Evolutionary conservation across 1,140 invertebrate genomes (phyloP).

Genomic region (Hylaeus anthracinus): DNA sequence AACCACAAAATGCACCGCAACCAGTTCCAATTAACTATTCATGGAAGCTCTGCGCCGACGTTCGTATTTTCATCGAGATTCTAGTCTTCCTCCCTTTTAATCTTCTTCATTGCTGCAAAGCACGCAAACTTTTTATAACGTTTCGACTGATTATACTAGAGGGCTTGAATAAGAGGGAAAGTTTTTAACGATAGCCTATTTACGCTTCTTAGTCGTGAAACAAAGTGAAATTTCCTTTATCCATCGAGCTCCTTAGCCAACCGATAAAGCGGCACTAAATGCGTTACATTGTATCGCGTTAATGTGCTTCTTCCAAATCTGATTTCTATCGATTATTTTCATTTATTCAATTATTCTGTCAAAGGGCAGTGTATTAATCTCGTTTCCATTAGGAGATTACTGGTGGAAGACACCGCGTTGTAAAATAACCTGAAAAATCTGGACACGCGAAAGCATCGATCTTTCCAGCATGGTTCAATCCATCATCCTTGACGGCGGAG

Average conservation of each 20-base stretch:
- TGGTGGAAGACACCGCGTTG: background rate
- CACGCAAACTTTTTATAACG: too few species aligned
- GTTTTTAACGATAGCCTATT: too few species aligned
- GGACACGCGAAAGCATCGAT: background rate
- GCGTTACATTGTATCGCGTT: background rate
- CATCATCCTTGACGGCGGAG: background rate
- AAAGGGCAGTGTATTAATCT: background rate
- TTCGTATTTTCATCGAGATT: too few species aligned
- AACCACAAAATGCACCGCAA: too few species aligned
- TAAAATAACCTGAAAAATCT: conserved; percentile 1
- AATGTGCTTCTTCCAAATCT: background rate
- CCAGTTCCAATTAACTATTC: too few species aligned
- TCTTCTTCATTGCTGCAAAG: too few species aligned
- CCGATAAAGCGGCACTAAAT: background rate
- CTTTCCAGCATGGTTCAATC: background rate
- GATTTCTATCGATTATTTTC: background rate
- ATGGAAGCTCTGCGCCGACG: too few species aligned
- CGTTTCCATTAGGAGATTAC: conserved; percentile 2
- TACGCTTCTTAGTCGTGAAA: background rate
- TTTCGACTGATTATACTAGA: too few species aligned
- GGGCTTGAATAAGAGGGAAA: too few species aligned
- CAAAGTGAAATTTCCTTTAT: background rate
- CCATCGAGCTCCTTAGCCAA: background rate
- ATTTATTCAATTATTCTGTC: conserved; percentile 2
- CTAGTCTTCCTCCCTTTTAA: too few species aligned